Conservation (phyloP, 2,113 vertebrate species). For the Cynopterus brachyotis region DNA sequence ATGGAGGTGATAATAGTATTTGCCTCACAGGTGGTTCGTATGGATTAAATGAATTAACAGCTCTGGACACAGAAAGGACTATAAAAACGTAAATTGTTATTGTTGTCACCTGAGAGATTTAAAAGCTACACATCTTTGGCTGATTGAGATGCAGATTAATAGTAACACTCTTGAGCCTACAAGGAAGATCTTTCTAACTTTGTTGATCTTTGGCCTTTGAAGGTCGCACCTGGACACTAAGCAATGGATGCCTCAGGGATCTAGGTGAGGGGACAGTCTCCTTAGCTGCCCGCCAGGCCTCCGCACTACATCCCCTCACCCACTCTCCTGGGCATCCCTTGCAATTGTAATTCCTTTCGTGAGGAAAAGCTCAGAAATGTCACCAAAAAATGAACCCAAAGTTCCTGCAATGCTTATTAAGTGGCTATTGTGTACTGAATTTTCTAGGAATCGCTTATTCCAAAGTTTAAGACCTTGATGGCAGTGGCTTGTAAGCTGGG, state of each 20-base stretch:
- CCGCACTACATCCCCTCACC: fast-evolving
- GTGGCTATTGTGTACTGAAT: neutral
- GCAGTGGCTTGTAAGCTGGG: neutral
- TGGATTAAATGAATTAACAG: neutral
- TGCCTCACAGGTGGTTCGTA: neutral
- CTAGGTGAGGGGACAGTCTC: neutral
- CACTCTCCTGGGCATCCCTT: neutral
- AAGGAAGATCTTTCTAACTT: neutral
- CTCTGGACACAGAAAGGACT: neutral
- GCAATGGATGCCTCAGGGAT: neutral
- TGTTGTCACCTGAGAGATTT: neutral
- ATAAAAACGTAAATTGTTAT: neutral
- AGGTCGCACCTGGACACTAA: neutral
- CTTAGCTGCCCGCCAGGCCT: neutral
- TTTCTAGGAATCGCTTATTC: neutral
- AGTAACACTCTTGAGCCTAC: neutral
- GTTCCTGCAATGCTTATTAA: neutral
- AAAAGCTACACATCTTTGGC: neutral
- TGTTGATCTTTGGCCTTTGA: neutral
- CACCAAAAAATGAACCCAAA: neutral
- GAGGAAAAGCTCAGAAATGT: neutral
- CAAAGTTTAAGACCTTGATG: neutral
- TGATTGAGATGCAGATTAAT: neutral
- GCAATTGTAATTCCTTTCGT: neutral
- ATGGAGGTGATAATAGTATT: neutral